Percentiles rank a stretch among this genome's conserved stretches.
phyloP scores from a whole-genome alignment of 2,888 invertebrate genomes.

The Drosophila barbarae region DNA sequence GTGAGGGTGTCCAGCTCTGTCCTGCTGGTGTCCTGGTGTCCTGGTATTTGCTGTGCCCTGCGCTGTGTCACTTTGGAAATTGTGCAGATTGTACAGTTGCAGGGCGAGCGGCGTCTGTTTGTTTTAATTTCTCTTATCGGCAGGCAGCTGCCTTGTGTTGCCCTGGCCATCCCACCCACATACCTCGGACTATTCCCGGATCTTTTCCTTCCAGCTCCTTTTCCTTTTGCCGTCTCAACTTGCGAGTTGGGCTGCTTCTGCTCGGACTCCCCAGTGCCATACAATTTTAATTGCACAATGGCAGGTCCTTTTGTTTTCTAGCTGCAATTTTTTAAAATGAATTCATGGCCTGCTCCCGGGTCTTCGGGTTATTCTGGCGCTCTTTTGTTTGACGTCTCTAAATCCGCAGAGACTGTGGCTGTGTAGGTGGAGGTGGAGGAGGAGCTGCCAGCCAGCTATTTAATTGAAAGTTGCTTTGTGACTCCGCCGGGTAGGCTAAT shows the following conservation, averaged over 20 bases:
- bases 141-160: slow-evolving; percentile 55
- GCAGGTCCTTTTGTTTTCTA: slow-evolving; percentile 68
- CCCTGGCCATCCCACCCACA: slow-evolving; percentile 5
- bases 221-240: slow-evolving; percentile 22
- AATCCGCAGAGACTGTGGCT: slow-evolving; percentile 45
- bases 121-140: slow-evolving; percentile 72
- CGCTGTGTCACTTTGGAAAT: slow-evolving; percentile 64
- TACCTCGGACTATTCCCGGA: not conserved
- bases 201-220: slow-evolving; percentile 4
- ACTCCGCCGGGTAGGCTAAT: slow-evolving; percentile 67
- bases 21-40: slow-evolving; percentile 27
- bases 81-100: slow-evolving; percentile 64
- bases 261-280: slow-evolving; percentile 63
- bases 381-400: slow-evolving; percentile 68
- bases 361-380: slow-evolving; percentile 35
- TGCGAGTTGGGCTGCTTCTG: slow-evolving; percentile 12
- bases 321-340: slow-evolving; percentile 71
- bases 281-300: slow-evolving; percentile 75
- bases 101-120: slow-evolving; percentile 57
- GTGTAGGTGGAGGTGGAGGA: not conserved
- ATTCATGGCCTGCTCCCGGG: slow-evolving; percentile 66
- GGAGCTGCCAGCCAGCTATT: slow-evolving; percentile 54
- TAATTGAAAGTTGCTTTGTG: slow-evolving; percentile 74
- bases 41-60: slow-evolving; percentile 51
- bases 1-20: slow-evolving; percentile 19